Evolutionary conservation across 2,113 vertebrate genomes (phyloP).

Genomic region (Hipposideros armiger): DNA sequence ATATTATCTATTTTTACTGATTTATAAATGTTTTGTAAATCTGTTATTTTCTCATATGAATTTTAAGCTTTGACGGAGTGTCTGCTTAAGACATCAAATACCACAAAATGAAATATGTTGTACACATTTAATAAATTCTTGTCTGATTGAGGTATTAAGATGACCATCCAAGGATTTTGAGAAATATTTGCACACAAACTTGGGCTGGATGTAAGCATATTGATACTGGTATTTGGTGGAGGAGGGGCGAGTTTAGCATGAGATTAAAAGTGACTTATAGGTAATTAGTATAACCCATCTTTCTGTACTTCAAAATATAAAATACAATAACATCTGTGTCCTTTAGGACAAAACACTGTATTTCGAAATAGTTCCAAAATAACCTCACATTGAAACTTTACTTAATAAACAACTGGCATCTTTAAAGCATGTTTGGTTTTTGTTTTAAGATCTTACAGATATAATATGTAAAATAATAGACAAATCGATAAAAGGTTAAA

Average conservation of each 20-base stretch:
- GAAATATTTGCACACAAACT: background rate
- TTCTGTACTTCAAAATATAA: constrained; percentile 28
- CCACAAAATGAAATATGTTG: background rate
- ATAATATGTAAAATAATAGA: constrained; percentile 15
- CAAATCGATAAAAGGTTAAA: constrained; percentile 16
- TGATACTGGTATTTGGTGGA: background rate
- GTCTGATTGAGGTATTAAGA: background rate
- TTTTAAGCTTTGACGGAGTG: background rate
- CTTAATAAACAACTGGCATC: background rate
- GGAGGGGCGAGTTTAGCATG: background rate
- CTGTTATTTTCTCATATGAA: background rate
- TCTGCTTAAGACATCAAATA: constrained; percentile 15
- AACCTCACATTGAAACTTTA: background rate
- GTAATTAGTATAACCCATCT: background rate
- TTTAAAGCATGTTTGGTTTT: background rate
- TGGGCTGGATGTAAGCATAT: background rate
- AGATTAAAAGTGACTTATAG: background rate
- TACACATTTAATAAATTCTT: background rate
- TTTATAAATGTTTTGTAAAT: constrained; percentile 6
- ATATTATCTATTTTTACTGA: background rate
- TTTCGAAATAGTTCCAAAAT: background rate
- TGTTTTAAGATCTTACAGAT: background rate
- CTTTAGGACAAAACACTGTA: background rate
- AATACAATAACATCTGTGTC: background rate
- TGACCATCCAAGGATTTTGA: background rate